Percentiles rank a stretch among this genome's conserved stretches.
Evolutionary conservation across 2,113 vertebrate genomes (phyloP).

Genomic region (Pampusana beccarii): DNA sequence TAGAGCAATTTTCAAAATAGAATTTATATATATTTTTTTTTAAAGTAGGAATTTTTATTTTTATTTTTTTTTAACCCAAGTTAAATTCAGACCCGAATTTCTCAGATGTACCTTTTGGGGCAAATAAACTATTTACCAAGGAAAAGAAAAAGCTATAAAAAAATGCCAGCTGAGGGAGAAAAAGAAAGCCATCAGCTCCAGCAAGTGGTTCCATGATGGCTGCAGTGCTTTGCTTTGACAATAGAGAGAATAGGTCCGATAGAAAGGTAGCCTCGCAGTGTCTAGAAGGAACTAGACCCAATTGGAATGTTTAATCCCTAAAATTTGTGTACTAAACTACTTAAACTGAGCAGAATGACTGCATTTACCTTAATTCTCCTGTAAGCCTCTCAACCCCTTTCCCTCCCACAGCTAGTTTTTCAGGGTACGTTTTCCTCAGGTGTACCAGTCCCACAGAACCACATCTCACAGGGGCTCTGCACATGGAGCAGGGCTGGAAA

Average conservation of each 20-base stretch:
- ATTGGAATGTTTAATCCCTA: not conserved
- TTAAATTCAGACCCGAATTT: not conserved
- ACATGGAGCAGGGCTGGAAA: not conserved
- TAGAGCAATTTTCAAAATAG: not conserved
- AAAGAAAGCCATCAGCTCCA: not conserved
- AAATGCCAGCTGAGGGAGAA: not conserved
- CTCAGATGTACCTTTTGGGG: not conserved
- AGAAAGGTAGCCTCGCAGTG: not conserved
- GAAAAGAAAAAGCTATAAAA: not conserved
- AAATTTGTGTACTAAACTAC: not conserved
- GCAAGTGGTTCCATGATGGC: not conserved
- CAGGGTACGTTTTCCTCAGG: not conserved
- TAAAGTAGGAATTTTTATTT: not conserved
- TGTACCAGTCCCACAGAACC: not conserved
- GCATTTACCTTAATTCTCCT: not conserved
- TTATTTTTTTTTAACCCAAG: not conserved
- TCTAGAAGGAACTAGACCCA: not conserved
- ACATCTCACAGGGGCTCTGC: not conserved
- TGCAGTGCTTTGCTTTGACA: not conserved
- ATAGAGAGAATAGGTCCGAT: not conserved
- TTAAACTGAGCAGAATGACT: not conserved
- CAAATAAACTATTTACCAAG: not conserved
- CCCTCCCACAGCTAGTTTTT: not conserved
- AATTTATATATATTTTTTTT: fast-evolving
- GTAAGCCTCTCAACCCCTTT: not conserved